Evolutionary conservation across 23 tunicate genomes (phyloP).

Genomic region (Ascidia mentula): DNA sequence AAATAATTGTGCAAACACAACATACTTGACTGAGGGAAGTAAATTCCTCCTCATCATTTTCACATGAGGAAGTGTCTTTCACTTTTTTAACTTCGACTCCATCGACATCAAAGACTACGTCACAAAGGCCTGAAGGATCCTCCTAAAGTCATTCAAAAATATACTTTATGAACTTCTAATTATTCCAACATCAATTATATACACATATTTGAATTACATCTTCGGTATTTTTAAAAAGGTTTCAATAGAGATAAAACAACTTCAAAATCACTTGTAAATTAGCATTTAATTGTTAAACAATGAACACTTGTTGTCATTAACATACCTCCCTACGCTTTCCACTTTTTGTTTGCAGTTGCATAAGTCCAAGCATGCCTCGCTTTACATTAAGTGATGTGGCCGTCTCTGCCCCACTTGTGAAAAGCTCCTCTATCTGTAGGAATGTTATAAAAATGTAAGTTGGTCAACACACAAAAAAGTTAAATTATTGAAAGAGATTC

Average conservation of each 20-base stretch:
- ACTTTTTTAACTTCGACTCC: conserved; percentile 68
- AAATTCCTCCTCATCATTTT: conserved; percentile 64
- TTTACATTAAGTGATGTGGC: conserved; percentile 85
- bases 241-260: no score
- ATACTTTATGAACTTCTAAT: background rate
- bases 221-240: no score
- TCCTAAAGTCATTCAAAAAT: conserved; percentile 53
- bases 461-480: no score
- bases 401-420: conserved; percentile 67
- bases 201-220: no score
- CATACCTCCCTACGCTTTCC: conserved; percentile 71
- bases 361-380: conserved; percentile 83
- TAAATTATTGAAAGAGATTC: no score
- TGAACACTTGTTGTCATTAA: no score
- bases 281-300: no score
- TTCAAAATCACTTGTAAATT: no score
- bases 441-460: no score
- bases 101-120: conserved; percentile 39
- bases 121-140: conserved; percentile 76
- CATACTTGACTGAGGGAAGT: conserved; percentile 56
- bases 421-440: conserved; percentile 61
- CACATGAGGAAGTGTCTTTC: conserved; percentile 69
- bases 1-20: background rate
- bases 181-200: no score
- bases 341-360: conserved; percentile 67